These are phyloP conservation scores for Orius laevigatus DNA, from an alignment of 1,140 invertebrate genomes.

Conservation along the genomic window DNA sequence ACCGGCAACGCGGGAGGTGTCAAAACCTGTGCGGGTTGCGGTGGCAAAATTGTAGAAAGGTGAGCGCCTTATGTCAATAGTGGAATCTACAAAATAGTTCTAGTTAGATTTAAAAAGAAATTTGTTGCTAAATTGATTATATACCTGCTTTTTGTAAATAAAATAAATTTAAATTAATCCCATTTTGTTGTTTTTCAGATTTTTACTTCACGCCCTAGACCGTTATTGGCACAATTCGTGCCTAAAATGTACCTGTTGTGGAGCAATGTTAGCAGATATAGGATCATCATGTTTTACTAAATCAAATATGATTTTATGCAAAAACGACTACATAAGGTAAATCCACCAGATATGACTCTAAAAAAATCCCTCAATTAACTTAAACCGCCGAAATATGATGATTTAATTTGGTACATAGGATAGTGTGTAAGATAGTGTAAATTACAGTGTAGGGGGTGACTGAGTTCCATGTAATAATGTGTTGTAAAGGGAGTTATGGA, in stretches of 20 bases:
- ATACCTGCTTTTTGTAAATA: too few species aligned
- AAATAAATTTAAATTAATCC: too few species aligned
- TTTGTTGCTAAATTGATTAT: too few species aligned
- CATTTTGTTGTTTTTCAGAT: conserved; percentile 18
- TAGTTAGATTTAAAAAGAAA: too few species aligned
- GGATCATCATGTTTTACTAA: conserved; percentile 79
- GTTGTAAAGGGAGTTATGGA: conserved; percentile 1
- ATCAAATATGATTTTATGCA: conserved; percentile 83
- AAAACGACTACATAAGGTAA: conserved; percentile 85
- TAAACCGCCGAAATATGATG: neutral
- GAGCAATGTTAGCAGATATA: conserved; percentile 68
- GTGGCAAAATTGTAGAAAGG: conserved; percentile 33
- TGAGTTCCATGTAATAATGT: neutral
- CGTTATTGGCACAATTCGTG: conserved; percentile 87
- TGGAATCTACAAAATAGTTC: too few species aligned
- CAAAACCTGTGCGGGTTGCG: conserved; percentile 33
- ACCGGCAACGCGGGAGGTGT: conserved; percentile 13
- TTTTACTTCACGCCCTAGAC: conserved; percentile 43
- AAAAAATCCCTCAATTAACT: conserved; percentile 7
- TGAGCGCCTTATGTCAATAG: too few species aligned
- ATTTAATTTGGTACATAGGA: neutral
- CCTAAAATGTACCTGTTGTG: conserved; percentile 81
- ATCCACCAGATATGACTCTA: conserved; percentile 18
- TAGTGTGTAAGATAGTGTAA: neutral
- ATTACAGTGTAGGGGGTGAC: neutral